Evolutionary conservation across 1,140 invertebrate genomes (phyloP).

Genomic region (Bathynomus jamesi): DNA sequence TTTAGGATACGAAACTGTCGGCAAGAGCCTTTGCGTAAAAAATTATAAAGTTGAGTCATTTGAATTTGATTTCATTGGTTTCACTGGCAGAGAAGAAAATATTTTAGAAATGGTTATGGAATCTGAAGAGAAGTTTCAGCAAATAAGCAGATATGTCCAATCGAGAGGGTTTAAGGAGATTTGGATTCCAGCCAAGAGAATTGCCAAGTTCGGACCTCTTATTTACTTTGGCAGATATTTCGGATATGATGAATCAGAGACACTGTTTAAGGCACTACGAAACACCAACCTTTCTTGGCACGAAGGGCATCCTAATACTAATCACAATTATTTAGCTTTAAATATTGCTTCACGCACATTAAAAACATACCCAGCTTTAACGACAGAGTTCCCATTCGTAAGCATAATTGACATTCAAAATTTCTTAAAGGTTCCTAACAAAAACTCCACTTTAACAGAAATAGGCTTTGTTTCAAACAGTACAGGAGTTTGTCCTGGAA

Average conservation of each 20-base stretch:
- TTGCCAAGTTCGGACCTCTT: neutral
- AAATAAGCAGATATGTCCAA: neutral
- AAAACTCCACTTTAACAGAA: neutral
- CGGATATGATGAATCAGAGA: no score
- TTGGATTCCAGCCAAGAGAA: neutral
- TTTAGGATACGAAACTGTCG: neutral
- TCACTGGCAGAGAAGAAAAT: neutral
- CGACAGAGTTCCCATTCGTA: neutral
- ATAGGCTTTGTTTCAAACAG: no score
- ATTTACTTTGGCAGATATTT: neutral
- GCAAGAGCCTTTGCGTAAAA: neutral
- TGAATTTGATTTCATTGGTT: neutral
- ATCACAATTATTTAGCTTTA: neutral
- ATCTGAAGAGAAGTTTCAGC: neutral
- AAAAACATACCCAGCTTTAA: neutral
- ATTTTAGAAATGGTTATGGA: neutral
- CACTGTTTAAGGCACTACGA: no score
- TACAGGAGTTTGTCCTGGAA: neutral
- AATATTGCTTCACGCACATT: neutral
- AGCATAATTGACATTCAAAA: neutral
- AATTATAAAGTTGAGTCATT: neutral
- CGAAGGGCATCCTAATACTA: neutral
- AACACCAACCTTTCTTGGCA: neutral
- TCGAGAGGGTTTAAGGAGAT: neutral
- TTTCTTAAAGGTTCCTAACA: neutral